Percentiles rank a stretch among this genome's conserved stretches.
These are phyloP conservation scores for Temnopleurus reevesii DNA, from an alignment of 53 echinoderm and acorn worm genomes.

Conservation along the genomic window DNA sequence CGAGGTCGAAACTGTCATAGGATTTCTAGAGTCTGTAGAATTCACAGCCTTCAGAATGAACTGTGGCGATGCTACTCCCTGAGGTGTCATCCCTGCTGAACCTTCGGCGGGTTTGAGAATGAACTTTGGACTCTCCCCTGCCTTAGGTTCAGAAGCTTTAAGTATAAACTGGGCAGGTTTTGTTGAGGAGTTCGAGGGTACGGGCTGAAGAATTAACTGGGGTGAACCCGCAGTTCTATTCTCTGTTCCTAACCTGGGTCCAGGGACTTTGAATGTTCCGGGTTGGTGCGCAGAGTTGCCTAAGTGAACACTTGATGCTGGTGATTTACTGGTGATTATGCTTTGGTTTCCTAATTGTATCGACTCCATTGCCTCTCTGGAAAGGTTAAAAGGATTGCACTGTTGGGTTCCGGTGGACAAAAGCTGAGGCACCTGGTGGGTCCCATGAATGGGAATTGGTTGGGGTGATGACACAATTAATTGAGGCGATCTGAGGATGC, in stretches of 20 bases:
- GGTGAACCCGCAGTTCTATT: background rate
- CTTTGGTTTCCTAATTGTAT: conserved; percentile 6
- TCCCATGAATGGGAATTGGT: background rate
- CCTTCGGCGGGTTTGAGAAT: conserved; percentile 48
- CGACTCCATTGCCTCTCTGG: conserved; percentile 19
- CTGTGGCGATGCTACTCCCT: conserved; percentile 42
- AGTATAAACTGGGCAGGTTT: conserved; percentile 49
- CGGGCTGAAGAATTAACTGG: conserved; percentile 38
- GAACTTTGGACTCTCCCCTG: conserved; percentile 45
- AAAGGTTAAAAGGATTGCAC: conserved; percentile 35
- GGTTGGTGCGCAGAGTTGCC: background rate
- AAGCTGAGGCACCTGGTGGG: conserved; percentile 24
- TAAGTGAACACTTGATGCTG: background rate
- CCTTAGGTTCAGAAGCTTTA: conserved; percentile 45
- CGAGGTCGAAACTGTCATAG: background rate
- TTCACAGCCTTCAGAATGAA: conserved; percentile 51
- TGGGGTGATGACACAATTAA: conserved; percentile 21
- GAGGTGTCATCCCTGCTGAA: background rate
- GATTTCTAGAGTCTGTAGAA: conserved; percentile 13
- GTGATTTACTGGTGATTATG: background rate
- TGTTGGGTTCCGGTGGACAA: conserved; percentile 34
- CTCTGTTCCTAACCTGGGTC: background rate
- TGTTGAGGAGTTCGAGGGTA: conserved; percentile 22
- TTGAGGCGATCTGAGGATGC: conserved; percentile 43
- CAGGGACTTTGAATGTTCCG: conserved; percentile 40